Conservation (phyloP, 2,888 invertebrate genomes). For the Gonocerus acuteangulatus region DNA sequence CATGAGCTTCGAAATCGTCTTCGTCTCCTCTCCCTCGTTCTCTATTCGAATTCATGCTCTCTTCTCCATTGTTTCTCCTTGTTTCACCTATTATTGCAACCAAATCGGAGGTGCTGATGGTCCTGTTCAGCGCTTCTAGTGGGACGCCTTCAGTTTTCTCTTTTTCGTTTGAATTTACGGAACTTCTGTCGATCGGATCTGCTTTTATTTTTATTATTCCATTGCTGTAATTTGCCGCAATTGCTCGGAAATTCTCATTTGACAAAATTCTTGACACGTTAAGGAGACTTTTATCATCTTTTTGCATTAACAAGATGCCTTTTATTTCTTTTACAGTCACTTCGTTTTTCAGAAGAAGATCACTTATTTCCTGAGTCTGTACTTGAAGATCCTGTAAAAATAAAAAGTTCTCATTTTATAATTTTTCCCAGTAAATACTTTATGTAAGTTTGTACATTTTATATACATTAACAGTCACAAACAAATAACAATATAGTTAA, state of each 20-base stretch:
- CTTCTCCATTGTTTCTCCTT: constrained; percentile 3
- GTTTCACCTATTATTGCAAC: constrained; percentile 2
- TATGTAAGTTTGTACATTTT: neutral
- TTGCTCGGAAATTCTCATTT: neutral
- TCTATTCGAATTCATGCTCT: no score
- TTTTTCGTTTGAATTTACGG: constrained; percentile 3
- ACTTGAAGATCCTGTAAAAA: constrained; percentile 13
- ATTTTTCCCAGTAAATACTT: neutral
- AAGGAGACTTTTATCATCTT: neutral
- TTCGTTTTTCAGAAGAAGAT: neutral
- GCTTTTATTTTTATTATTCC: constrained; percentile 29
- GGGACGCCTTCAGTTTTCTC: constrained; percentile 9
- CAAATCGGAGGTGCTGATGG: constrained; percentile 10
- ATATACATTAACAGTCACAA: no score
- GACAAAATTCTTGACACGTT: neutral
- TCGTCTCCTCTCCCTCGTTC: no score
- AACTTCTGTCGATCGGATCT: neutral
- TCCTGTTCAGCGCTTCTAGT: constrained; percentile 10
- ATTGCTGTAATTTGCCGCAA: constrained; percentile 27
- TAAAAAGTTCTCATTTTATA: no score
- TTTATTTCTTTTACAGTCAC: neutral
- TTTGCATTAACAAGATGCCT: neutral
- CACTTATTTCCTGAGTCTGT: constrained; percentile 2
- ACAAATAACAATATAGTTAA: no score
- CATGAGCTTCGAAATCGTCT: constrained; percentile 19